Conservation (phyloP, 2,888 invertebrate species). For the Phragmatobia fuliginosa region DNA sequence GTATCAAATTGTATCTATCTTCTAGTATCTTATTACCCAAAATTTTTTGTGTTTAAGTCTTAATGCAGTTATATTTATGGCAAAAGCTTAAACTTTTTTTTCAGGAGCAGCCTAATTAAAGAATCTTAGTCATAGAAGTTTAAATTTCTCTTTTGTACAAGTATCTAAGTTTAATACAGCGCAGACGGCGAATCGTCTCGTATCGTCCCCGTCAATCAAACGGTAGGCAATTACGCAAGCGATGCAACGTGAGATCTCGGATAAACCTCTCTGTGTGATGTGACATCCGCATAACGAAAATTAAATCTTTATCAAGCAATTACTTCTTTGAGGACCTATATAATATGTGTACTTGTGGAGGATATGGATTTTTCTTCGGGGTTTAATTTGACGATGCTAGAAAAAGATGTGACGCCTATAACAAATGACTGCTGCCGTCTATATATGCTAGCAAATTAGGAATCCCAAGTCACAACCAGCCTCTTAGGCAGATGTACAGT, state of each 20-base stretch:
- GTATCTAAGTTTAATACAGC: constrained; percentile 28
- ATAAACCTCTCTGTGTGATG: constrained; percentile 35
- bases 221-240: constrained; percentile 47
- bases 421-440: too few relatives aligned
- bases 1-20: too few relatives aligned
- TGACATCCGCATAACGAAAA: constrained; percentile 30
- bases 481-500: too few relatives aligned
- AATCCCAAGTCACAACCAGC: too few relatives aligned
- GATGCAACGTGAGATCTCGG: constrained; percentile 45
- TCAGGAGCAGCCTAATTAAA: neutral
- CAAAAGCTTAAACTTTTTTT: too few relatives aligned
- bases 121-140: neutral
- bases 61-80: too few relatives aligned
- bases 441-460: too few relatives aligned
- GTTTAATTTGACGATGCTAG: too few relatives aligned
- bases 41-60: too few relatives aligned
- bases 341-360: neutral
- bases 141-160: constrained; percentile 40
- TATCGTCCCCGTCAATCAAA: constrained; percentile 40
- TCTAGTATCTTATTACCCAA: too few relatives aligned
- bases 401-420: too few relatives aligned
- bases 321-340: neutral
- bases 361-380: neutral
- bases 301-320: neutral
- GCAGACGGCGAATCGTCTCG: constrained; percentile 18